These are phyloP conservation scores for Lordiphosa collinella DNA, from an alignment of 1,140 invertebrate species.

Conservation along the genomic window DNA sequence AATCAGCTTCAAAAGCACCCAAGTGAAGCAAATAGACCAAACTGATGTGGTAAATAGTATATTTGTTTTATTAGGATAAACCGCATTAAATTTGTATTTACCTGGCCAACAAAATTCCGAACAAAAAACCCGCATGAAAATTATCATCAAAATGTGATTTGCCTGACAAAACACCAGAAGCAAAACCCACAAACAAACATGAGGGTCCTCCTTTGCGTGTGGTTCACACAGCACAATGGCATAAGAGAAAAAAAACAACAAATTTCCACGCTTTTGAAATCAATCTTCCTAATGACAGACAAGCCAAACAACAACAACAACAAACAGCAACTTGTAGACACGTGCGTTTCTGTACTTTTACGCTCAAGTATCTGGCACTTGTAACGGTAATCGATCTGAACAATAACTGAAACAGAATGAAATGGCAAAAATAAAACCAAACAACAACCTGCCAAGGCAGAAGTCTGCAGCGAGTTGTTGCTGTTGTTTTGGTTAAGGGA, in stretches of 20 bases:
- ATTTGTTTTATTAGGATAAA: too few species aligned
- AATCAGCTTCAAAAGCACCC: too few species aligned
- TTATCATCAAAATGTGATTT: constrained; percentile 46
- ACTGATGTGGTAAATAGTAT: background rate
- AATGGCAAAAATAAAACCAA: constrained; percentile 41
- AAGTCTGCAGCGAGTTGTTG: constrained; percentile 25
- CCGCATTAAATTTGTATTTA: constrained; percentile 27
- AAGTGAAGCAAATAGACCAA: constrained; percentile 2
- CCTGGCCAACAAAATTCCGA: constrained; percentile 14
- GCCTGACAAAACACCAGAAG: constrained; percentile 28
- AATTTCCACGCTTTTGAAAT: constrained; percentile 64
- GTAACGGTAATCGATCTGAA: constrained; percentile 70
- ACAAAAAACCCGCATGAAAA: constrained; percentile 15
- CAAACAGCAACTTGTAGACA: constrained; percentile 48
- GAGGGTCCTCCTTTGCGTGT: constrained; percentile 31
- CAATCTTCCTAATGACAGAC: constrained; percentile 75
- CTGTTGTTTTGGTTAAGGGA: constrained; percentile 6
- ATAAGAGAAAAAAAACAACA: constrained; percentile 12
- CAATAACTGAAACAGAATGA: constrained; percentile 59
- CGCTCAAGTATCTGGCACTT: constrained; percentile 73
- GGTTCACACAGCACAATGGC: constrained; percentile 43
- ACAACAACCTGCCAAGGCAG: constrained; percentile 25
- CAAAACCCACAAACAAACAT: constrained; percentile 6
- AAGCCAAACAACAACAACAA: constrained; percentile 10
- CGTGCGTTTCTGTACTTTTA: constrained; percentile 64